Conservation (phyloP, 2,797 vertebrate genomes). For the Danio aesculapii region DNA sequence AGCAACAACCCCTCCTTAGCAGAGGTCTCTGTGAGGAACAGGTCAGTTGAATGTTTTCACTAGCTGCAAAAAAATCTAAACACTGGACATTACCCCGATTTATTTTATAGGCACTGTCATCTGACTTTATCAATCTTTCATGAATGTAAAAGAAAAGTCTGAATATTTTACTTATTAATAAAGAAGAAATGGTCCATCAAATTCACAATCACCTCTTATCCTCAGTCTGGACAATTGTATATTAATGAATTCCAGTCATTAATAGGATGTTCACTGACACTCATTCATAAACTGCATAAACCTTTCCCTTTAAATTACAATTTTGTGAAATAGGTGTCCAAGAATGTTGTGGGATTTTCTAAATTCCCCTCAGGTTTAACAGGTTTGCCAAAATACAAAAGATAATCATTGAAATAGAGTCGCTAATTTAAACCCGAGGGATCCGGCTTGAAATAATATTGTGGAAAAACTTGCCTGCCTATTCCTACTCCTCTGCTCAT, state of each 20-base stretch:
- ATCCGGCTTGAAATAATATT: no score
- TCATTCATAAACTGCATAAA: background rate
- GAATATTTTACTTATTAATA: no score
- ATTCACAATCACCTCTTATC: background rate
- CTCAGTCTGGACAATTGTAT: background rate
- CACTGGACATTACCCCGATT: background rate
- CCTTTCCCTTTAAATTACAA: background rate
- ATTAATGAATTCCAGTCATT: background rate
- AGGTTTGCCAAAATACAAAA: no score
- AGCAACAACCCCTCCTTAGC: conserved; percentile 89
- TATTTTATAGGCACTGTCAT: background rate
- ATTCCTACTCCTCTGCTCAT: no score
- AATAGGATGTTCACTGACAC: background rate
- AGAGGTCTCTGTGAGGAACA: conserved; percentile 81
- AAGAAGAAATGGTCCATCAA: no score
- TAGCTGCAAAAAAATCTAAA: conserved; percentile 4
- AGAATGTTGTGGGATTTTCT: background rate
- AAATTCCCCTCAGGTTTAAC: background rate
- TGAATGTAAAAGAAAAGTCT: background rate
- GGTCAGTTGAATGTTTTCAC: background rate
- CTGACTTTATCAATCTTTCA: background rate
- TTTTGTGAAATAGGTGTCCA: no score
- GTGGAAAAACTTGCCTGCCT: no score
- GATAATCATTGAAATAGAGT: no score
- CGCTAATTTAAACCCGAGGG: no score